Conservation (phyloP, 2,797 vertebrate genomes). For the Chromobotia macracanthus region DNA sequence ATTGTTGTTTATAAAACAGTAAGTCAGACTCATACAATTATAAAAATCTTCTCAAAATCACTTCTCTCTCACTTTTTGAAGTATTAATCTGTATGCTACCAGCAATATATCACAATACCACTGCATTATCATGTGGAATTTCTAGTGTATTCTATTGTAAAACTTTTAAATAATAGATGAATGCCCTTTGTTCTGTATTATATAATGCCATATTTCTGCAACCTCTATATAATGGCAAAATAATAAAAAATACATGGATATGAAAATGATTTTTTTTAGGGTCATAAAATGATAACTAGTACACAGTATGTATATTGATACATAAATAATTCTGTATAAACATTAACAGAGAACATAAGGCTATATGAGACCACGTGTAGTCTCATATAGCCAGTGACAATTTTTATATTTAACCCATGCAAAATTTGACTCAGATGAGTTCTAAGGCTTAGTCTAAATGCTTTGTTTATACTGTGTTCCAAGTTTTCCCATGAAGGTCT, state of each 20-base stretch:
- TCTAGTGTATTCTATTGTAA: background rate
- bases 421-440: background rate
- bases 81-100: background rate
- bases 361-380: background rate
- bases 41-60: background rate
- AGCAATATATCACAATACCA: background rate
- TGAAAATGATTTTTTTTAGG: constrained; percentile 1
- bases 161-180: background rate
- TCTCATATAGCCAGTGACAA: background rate
- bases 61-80: background rate
- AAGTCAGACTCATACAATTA: background rate
- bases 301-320: constrained; percentile 1
- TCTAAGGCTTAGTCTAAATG: background rate
- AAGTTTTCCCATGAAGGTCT: constrained; percentile 19
- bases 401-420: constrained; percentile 28
- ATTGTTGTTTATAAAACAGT: background rate
- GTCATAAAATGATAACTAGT: background rate
- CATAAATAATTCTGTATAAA: constrained; percentile 26
- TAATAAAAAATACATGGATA: background rate
- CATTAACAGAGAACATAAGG: constrained; percentile 1
- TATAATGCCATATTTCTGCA: constrained; percentile 5
- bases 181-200: background rate
- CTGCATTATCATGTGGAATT: background rate
- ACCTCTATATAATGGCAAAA: background rate
- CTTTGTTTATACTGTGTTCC: constrained; percentile 16